Evolutionary conservation across 1,140 invertebrate genomes (phyloP), one percentile per base, ranked within the genome.

Genomic region (Phymorhynchus buccinoides): DNA sequence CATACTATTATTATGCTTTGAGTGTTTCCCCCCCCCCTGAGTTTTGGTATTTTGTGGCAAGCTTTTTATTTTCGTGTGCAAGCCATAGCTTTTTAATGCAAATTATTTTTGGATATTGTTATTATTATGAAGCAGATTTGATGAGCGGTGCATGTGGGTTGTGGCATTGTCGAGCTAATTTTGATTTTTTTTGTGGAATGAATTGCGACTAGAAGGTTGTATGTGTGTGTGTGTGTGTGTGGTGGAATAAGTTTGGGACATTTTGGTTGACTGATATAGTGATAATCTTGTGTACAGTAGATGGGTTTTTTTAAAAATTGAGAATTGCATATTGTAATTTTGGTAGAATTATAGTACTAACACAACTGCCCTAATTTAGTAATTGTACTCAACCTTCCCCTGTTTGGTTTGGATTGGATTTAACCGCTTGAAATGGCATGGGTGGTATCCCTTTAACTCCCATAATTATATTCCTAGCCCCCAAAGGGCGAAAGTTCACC

Each of bases 1-100:
- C 12, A 22, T 37, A 75, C n/a, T 52, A 52, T n/a, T 12, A 52
- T 79, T 79, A 56, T 32, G 81, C 81, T 83, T 83, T 62, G 66
- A 44, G 66, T 83, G 81, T 71, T 83, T 42, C 41, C 66, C 37
- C 37, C 62, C 42, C 32, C n/a, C 71, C 32, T 73, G 30, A 78
- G 68, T 78, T 78, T 32, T 75, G n/a, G n/a, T 9, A 41, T 2
- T 41, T 7, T 42, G 39, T 78, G 7, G n/a, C n/a, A 22, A 62
- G 56, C 14, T 27, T 62, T 62, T 27, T 62, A n/a, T n/a, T n/a
- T n/a, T n/a, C n/a, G n/a, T n/a, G n/a, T 78, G 27, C 14, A n/a
- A n/a, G 75, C 6, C 12, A 42, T n/a, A 78, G 37, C 30, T 6
- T 32, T 18, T 37, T 16, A 32, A 3, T 22, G 18, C 12, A 42